Conservation (phyloP, 2,888 invertebrate species). For the Hyalella azteca region DNA sequence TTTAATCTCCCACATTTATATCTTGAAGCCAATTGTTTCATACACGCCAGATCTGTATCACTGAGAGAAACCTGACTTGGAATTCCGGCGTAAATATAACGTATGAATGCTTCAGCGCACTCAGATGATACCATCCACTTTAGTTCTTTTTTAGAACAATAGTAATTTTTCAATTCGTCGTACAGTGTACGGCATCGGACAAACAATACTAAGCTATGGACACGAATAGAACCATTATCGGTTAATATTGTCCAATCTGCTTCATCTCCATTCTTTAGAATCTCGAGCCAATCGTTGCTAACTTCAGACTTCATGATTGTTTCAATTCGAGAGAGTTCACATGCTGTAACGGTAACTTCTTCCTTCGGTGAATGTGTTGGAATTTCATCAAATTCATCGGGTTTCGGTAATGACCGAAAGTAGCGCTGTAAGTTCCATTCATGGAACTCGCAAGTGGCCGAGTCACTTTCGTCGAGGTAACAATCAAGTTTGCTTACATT, state of each 20-base stretch:
- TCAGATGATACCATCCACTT: not conserved
- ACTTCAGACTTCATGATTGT: not conserved
- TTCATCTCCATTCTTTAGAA: not conserved
- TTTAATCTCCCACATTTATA: constrained; percentile 8
- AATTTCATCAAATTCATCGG: not conserved
- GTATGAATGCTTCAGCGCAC: not conserved
- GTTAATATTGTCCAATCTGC: not conserved
- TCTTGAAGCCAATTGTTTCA: not conserved
- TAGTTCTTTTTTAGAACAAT: not conserved
- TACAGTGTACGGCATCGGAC: not conserved
- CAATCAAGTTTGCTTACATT: constrained; percentile 3
- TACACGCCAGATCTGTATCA: not conserved
- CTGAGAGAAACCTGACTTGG: not conserved
- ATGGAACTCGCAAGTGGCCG: not conserved
- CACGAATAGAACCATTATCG: not conserved
- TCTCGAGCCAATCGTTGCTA: not conserved
- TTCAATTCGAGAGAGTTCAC: not conserved
- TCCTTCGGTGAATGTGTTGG: not conserved
- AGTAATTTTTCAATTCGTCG: not conserved
- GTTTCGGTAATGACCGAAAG: not conserved
- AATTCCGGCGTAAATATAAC: constrained; percentile 1
- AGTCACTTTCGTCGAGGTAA: not conserved
- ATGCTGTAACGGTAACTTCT: not conserved
- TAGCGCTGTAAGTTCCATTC: not conserved
- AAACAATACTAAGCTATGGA: constrained; percentile 10